These are phyloP conservation scores for Gordius sp. DNA, from an alignment of 2,888 invertebrate genomes.

Conservation along the genomic window DNA sequence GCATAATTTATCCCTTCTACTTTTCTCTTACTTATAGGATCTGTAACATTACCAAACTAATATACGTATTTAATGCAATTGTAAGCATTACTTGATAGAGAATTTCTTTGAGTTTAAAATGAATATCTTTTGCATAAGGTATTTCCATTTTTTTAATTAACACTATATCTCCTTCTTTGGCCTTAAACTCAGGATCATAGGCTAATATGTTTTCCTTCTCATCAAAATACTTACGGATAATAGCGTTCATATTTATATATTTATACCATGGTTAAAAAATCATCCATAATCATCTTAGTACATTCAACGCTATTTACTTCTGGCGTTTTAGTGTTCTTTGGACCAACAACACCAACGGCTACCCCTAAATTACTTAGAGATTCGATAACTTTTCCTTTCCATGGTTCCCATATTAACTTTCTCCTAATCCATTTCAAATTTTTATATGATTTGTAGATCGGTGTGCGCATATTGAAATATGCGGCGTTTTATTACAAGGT, in stretches of 20 bases:
- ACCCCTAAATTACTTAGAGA: not conserved
- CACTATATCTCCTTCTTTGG: constrained; percentile 10
- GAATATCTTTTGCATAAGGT: constrained; percentile 12
- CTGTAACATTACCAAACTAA: constrained; percentile 6
- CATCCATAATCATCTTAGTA: constrained; percentile 12
- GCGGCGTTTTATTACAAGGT: too few relatives aligned
- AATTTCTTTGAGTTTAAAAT: not conserved
- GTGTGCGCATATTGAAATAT: not conserved
- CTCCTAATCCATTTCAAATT: constrained; percentile 11
- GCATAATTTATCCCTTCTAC: not conserved
- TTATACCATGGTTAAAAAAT: constrained; percentile 13
- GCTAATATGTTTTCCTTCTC: constrained; percentile 4
- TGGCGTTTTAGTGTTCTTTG: not conserved
- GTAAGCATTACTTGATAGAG: constrained; percentile 1
- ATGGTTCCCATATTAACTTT: constrained; percentile 9
- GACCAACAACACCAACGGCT: constrained; percentile 8
- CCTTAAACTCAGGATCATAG: not conserved
- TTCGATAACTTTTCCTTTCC: constrained; percentile 14
- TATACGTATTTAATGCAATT: too few relatives aligned
- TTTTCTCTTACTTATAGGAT: not conserved
- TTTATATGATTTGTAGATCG: constrained; percentile 6
- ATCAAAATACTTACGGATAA: constrained; percentile 6
- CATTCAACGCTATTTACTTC: not conserved
- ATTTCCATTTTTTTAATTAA: not conserved
- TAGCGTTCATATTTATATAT: not conserved